Evolutionary conservation across 2,888 invertebrate species (phyloP).

Genomic region (Caenorhabditis auriculariae): DNA sequence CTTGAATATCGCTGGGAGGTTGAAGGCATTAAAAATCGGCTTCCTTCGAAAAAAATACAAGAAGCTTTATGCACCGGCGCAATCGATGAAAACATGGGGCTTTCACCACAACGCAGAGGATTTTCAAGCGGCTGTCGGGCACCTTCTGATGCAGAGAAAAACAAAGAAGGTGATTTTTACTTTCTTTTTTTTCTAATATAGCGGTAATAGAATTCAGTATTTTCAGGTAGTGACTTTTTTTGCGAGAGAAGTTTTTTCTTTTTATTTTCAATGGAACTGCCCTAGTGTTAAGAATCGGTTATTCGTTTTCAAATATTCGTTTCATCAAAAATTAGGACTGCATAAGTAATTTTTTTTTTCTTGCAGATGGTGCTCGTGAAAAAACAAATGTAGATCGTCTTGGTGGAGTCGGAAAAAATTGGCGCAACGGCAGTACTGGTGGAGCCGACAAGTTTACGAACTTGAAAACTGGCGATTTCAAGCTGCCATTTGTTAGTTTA

Average conservation of each 20-base stretch:
- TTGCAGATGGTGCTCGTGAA: too few species aligned
- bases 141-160: slow-evolving; percentile 38
- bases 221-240: too few species aligned
- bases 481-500: slow-evolving; percentile 48
- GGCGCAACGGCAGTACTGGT: slow-evolving; percentile 31
- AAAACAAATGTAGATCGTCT: slow-evolving; percentile 16
- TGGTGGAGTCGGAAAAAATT: slow-evolving; percentile 31
- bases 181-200: neutral
- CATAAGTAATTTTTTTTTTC: too few species aligned
- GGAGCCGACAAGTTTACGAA: slow-evolving; percentile 26
- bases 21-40: slow-evolving; percentile 53
- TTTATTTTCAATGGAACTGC: too few species aligned
- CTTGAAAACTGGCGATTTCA: slow-evolving; percentile 36
- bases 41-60: slow-evolving; percentile 27
- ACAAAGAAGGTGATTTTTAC: slow-evolving; percentile 21
- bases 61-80: slow-evolving; percentile 36
- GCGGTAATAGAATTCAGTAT: too few species aligned
- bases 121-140: slow-evolving; percentile 56
- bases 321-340: too few species aligned
- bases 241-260: too few species aligned
- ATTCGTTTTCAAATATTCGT: too few species aligned
- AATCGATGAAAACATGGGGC: slow-evolving; percentile 41
- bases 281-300: too few species aligned
- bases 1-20: slow-evolving; percentile 52
- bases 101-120: slow-evolving; percentile 58